Base-by-base conservation (phyloP, 2,888 invertebrate genomes). In the Hydrotaea diabolus region DNA sequence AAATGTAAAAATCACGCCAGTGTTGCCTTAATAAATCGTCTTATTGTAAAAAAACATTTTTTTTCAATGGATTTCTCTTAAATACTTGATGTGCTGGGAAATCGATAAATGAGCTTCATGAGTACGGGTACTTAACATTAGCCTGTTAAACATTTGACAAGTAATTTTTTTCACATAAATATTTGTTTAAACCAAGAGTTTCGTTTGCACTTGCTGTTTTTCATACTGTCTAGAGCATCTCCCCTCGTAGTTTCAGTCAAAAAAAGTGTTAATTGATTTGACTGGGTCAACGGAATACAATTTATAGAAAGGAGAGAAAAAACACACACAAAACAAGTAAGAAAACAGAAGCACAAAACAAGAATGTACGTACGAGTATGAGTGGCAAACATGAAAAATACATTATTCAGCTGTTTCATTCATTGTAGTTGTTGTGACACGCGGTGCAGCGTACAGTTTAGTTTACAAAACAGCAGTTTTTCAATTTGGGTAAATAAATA, bases 241-340 rank as follows among this genome's bases (percentile, higher is more conserved):
- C 43, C n/a, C 49, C 13, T 43, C 15, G 43, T 13, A n/a, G 49
- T 49, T 49, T 15, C n/a, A n/a, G 2, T 13, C 49, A 49, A 15
- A 53, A 21, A 62, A 75, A 76, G 59, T 76, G 75, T 49, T 74
- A 77, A 82, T 74, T 77, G 36, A 19, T 23, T 69, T 73, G 82
- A 74, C 82, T 82, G 74, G 77, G 69, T 77, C 82, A 82, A 71
- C 49, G 19, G 59, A 31, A 72, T 43, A 62, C 17, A 74, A 69
- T 21, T 49, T 7, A 71, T 49, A 21, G 7, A 13, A 46, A 53
- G 11, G 21, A 21, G 13, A 49, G 7, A n/a, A 55, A 55, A 21
- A 19, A 19, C 21, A 11, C 1, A 55, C 21, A 55, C 15, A n/a
- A 49, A 49, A 49, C 49, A 49, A 49, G 49, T 49, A 9, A 39